A percentile compares a stretch with the other conserved stretches of the same genome.
Evolutionary conservation across 1,140 invertebrate species (phyloP).

Genomic region (Drosophila parvula): DNA sequence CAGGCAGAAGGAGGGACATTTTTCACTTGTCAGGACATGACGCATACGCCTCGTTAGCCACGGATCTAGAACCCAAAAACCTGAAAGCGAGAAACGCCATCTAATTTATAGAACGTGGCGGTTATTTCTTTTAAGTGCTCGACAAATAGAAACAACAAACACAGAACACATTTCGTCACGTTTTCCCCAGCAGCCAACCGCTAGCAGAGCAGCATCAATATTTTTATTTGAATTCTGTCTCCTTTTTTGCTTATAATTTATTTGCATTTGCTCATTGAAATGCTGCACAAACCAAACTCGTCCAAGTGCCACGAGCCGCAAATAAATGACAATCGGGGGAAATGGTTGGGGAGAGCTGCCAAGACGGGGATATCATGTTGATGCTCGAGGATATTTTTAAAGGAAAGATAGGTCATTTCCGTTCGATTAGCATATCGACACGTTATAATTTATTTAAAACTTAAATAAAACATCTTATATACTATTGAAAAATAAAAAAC

Average conservation of each 20-base stretch:
- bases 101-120: slow-evolving; percentile 74
- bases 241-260: slow-evolving; percentile 76
- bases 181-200: slow-evolving; percentile 43
- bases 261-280: slow-evolving; percentile 82
- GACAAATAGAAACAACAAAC: slow-evolving; percentile 52
- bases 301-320: slow-evolving; percentile 60
- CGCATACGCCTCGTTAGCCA: slow-evolving; percentile 57
- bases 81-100: slow-evolving; percentile 67
- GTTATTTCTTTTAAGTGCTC: slow-evolving; percentile 64
- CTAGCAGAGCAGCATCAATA: slow-evolving; percentile 68
- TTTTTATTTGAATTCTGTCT: slow-evolving; percentile 60
- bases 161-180: slow-evolving; percentile 71
- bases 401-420: not conserved
- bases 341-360: slow-evolving; percentile 4
- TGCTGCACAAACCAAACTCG: slow-evolving; percentile 70
- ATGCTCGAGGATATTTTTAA: slow-evolving; percentile 7
- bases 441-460: not conserved
- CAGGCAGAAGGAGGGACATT: slow-evolving; percentile 49
- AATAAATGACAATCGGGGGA: slow-evolving; percentile 75
- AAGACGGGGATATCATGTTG: slow-evolving; percentile 8
- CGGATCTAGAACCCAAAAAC: slow-evolving; percentile 38
- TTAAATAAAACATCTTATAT: not conserved
- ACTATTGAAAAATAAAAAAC: not conserved
- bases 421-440: not conserved
- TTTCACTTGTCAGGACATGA: slow-evolving; percentile 51